Evolutionary conservation across 2,888 invertebrate genomes (phyloP).

Genomic region (Parnassius orleans): DNA sequence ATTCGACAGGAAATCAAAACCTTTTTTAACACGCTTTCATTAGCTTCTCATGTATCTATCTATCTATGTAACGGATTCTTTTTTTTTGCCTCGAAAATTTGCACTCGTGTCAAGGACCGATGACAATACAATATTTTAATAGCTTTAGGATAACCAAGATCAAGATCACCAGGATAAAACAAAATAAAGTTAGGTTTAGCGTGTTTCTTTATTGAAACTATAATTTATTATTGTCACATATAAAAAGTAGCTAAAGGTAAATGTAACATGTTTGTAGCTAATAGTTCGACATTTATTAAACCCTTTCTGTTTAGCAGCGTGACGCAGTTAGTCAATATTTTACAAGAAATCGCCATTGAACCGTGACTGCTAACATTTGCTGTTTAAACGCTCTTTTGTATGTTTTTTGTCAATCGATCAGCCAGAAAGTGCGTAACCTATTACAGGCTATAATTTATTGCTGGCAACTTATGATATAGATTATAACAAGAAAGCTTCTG

Average conservation of each 20-base stretch:
- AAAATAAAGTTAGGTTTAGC: no score
- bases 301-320: constrained; percentile 35
- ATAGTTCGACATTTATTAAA: constrained; percentile 14
- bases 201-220: no score
- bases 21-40: no score
- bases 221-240: no score
- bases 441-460: constrained; percentile 5
- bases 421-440: constrained; percentile 30
- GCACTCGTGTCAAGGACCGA: no score
- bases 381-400: constrained; percentile 23
- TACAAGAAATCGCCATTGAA: constrained; percentile 35
- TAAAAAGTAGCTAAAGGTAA: not conserved
- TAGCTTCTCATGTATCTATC: no score
- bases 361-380: constrained; percentile 36
- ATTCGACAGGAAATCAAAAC: no score
- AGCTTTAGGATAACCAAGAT: no score
- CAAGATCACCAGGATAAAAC: no score
- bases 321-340: constrained; percentile 41
- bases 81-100: no score
- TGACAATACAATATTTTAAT: no score
- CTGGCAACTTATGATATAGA: not conserved
- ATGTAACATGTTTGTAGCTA: not conserved
- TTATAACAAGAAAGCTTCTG: not conserved
- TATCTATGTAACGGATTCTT: no score
- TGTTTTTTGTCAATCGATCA: constrained; percentile 34